Evolutionary conservation across 1,140 invertebrate genomes (phyloP).

Genomic region (Diuraphis noxia): DNA sequence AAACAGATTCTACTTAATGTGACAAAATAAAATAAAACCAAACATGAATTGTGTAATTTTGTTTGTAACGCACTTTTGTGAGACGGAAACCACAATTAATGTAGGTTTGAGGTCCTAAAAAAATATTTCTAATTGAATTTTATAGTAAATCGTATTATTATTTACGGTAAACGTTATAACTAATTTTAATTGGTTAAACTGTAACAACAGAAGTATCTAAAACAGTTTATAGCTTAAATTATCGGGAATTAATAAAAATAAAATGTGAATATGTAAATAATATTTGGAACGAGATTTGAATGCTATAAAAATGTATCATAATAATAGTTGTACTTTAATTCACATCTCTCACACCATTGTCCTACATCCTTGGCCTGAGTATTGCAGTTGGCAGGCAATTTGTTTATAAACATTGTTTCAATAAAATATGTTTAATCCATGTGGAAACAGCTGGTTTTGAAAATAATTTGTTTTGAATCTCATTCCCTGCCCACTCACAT

Average conservation of each 20-base stretch:
- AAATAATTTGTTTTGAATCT: constrained; percentile 15
- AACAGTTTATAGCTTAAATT: neutral
- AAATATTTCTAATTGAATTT: neutral
- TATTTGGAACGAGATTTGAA: neutral
- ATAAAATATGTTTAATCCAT: neutral
- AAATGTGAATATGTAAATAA: neutral
- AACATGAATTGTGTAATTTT: neutral
- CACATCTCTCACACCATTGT: neutral
- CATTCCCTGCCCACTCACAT: neutral
- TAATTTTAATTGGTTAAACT: neutral
- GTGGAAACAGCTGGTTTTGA: neutral
- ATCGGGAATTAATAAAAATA: neutral
- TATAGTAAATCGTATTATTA: neutral
- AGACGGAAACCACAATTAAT: neutral
- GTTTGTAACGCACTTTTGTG: neutral
- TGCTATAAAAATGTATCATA: neutral
- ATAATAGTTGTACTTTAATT: neutral
- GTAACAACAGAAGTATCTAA: neutral
- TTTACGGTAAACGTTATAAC: neutral
- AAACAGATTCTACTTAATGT: neutral
- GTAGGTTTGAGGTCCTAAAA: neutral
- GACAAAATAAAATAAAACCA: neutral
- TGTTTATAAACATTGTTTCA: neutral
- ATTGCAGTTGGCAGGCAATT: neutral
- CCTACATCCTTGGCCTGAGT: neutral